Evolutionary conservation across 2,888 invertebrate species (phyloP).

Genomic region (Parasteatoda lunata): DNA sequence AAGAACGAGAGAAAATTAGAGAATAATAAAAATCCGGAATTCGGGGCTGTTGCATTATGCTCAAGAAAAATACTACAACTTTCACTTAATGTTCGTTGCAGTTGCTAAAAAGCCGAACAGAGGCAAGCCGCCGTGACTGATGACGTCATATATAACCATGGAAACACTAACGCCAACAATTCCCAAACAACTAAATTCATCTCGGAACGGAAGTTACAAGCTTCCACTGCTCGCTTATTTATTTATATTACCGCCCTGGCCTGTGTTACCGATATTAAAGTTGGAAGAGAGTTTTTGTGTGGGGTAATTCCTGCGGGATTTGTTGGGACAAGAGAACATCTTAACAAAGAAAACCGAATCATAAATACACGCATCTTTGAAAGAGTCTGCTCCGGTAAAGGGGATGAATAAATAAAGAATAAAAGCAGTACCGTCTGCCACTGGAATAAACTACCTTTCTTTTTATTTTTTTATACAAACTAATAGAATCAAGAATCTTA

Average conservation of each 20-base stretch:
- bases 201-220: slow-evolving; percentile 19
- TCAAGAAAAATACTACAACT: slow-evolving; percentile 14
- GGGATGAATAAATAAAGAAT: slow-evolving; percentile 29
- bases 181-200: slow-evolving; percentile 59
- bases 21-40: slow-evolving; percentile 18
- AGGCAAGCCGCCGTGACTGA: slow-evolving; percentile 42
- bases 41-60: slow-evolving; percentile 11
- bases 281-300: slow-evolving; percentile 38
- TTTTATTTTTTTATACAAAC: no score
- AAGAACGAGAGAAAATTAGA: neutral
- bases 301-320: slow-evolving; percentile 49
- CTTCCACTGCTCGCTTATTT: slow-evolving; percentile 43
- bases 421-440: neutral
- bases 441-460: no score
- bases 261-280: slow-evolving; percentile 55
- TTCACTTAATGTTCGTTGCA: slow-evolving; percentile 27
- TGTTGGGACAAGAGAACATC: slow-evolving; percentile 28
- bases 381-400: slow-evolving; percentile 17
- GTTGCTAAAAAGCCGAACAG: slow-evolving; percentile 18
- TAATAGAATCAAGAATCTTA: no score
- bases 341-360: slow-evolving; percentile 26
- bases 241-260: slow-evolving; percentile 44
- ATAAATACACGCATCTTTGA: slow-evolving; percentile 26
- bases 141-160: slow-evolving; percentile 64
- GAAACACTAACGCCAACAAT: slow-evolving; percentile 64